Evolutionary conservation across 2,888 invertebrate species (phyloP), one percentile per base, ranked within the genome.

Genomic region (Patella depressa): DNA sequence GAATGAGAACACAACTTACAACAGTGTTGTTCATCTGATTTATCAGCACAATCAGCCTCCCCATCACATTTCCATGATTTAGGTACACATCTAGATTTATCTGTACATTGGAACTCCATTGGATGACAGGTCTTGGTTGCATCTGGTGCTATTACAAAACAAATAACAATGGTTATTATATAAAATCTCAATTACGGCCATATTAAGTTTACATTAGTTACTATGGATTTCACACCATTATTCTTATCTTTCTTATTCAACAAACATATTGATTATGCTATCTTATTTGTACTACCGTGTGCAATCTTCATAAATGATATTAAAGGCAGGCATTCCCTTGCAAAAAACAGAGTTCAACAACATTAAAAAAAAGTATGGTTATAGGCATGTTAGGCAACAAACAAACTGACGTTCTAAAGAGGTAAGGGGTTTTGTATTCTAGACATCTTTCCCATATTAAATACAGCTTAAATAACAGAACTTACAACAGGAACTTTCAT

Each of bases 71-170:
- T 82, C 83, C 87, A 89, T 15, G 82, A 76, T 15, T 73, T 76
- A 53, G 89, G 85, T 45, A 91, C 88, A 81, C 91, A 91, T 34
- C 82, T 80, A 14, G 11, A 24, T 81, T 94, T 94, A 91, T 95
- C 95, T 82, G 93, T 94, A 91, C 97, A 97, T 72, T 93, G 93
- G 91, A 96, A 96, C 91, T 95, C 95, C 54, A 78, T 53, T 34
- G 78, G 77, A 75, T 83, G 81, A 45, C 83, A 83, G 11, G 65
- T 24, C 15, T 24, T 65, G 3, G 24, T 65, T 24, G 19, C 19
- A 65, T 24, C 65, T 65, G 65, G 19, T 24, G 57, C n/a, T 57
- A 57, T 15, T 17, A 45, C 7, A 45, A 34, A 45, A 9, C 9
- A 45, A 45, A 45, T 45, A 45, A 45, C 45, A 9, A 45, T 7